A percentile compares a stretch with the other conserved stretches of the same genome.
Evolutionary conservation across 2,113 vertebrate species (phyloP).

Genomic region (Origma solitaria): DNA sequence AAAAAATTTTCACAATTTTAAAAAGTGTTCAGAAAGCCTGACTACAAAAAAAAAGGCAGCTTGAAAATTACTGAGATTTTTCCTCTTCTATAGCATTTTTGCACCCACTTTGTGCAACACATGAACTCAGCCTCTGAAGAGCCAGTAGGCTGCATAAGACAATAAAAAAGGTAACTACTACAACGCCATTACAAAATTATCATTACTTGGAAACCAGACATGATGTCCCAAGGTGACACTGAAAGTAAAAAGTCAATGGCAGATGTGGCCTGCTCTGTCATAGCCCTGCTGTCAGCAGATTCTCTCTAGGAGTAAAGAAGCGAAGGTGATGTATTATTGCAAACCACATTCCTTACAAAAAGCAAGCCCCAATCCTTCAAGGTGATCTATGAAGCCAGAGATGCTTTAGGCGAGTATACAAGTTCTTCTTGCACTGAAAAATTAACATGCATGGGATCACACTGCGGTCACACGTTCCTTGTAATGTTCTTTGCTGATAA

Average conservation of each 20-base stretch:
- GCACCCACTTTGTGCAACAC: background rate
- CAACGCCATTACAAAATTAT: background rate
- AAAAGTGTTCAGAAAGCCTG: background rate
- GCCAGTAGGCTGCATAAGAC: background rate
- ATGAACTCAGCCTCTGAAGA: background rate
- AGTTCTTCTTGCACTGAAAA: background rate
- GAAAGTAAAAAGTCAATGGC: background rate
- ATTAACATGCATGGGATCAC: background rate
- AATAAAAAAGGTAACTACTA: background rate
- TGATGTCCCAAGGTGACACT: conserved; percentile 25
- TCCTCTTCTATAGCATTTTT: background rate
- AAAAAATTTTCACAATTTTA: background rate
- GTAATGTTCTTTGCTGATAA: background rate
- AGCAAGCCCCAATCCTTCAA: background rate
- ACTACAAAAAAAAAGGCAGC: background rate
- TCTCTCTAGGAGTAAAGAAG: background rate
- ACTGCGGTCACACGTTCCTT: fast-evolving
- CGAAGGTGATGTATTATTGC: background rate
- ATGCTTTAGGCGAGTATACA: background rate
- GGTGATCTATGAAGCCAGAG: background rate
- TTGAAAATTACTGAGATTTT: background rate
- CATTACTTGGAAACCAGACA: background rate
- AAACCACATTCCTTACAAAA: background rate
- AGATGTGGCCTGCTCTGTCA: background rate
- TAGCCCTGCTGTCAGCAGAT: background rate